These are phyloP conservation scores for Phalacrocorax brasilianus DNA, from an alignment of 2,113 vertebrate genomes.

Conservation along the genomic window DNA sequence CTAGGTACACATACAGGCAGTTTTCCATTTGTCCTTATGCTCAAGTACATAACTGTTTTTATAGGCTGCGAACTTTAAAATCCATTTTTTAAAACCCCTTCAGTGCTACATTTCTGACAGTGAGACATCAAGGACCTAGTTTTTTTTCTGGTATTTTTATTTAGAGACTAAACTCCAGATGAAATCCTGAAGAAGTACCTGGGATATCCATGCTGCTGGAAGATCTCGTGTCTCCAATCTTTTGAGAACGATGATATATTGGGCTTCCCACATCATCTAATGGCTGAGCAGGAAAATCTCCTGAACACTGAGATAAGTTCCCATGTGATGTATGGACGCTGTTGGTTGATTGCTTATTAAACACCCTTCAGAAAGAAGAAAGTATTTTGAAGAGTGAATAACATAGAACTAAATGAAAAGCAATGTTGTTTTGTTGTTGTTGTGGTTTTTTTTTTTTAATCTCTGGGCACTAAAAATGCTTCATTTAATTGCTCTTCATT, in stretches of 20 bases:
- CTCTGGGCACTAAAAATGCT: background rate
- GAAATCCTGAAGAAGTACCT: conserved; percentile 71
- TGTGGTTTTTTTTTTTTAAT: background rate
- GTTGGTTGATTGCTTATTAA: conserved; percentile 76
- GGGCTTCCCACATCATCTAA: conserved; percentile 83
- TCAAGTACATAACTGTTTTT: background rate
- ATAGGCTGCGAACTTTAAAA: background rate
- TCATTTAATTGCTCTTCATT: background rate
- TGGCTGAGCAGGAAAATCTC: conserved; percentile 76
- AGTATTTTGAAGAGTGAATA: background rate
- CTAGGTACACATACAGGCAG: background rate
- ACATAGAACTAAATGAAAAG: background rate
- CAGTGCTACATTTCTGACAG: background rate
- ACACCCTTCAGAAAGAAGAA: conserved; percentile 69
- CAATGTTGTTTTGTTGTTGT: background rate
- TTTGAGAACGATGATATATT: conserved; percentile 71
- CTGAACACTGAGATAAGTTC: conserved; percentile 82
- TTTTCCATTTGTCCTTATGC: background rate
- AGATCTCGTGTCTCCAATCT: conserved; percentile 84
- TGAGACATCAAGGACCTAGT: background rate
- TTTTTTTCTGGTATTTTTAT: background rate
- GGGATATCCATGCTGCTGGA: conserved; percentile 86
- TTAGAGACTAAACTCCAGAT: background rate
- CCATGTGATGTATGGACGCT: conserved; percentile 80
- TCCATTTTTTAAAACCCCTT: background rate